These are phyloP conservation scores for Caiman crocodilus DNA, from an alignment of 2,797 vertebrate species.

Conservation along the genomic window DNA sequence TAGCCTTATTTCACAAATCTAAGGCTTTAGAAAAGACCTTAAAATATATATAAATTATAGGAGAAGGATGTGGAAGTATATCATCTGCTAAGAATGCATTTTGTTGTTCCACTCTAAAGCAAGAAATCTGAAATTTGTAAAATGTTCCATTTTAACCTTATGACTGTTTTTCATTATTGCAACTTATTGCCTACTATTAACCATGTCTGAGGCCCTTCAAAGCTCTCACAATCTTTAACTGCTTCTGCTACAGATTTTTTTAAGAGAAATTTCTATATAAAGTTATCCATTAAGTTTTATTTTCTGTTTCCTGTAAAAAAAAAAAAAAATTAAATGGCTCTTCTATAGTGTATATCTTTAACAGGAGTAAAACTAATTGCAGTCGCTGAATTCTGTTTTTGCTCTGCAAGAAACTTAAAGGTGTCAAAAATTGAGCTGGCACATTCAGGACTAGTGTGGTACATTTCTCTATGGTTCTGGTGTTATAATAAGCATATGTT, in stretches of 20 bases:
- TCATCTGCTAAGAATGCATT: constrained; percentile 25
- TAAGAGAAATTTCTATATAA: constrained; percentile 16
- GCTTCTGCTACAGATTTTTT: constrained; percentile 47
- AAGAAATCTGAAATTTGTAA: constrained; percentile 14
- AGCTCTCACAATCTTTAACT: constrained; percentile 16
- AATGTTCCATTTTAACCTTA: constrained; percentile 36
- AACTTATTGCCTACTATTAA: constrained; percentile 17
- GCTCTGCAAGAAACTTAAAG: neutral
- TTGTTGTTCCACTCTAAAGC: constrained; percentile 37
- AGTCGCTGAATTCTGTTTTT: neutral
- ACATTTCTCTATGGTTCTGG: neutral
- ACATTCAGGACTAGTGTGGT: neutral
- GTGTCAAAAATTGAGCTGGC: neutral
- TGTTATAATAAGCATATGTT: neutral
- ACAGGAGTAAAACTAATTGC: constrained; percentile 8
- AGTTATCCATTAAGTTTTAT: constrained; percentile 37
- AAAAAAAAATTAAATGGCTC: constrained; percentile 26
- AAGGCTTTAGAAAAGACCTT: neutral
- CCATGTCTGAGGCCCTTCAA: constrained; percentile 17
- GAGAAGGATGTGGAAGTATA: neutral
- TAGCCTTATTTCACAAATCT: neutral
- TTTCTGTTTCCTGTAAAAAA: constrained; percentile 38
- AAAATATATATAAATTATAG: neutral
- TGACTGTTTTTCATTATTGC: constrained; percentile 67
- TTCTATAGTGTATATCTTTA: constrained; percentile 30